Percentiles rank a stretch among this genome's conserved stretches.
Conservation (phyloP, 2,113 vertebrate genomes). For the Egretta garzetta region DNA sequence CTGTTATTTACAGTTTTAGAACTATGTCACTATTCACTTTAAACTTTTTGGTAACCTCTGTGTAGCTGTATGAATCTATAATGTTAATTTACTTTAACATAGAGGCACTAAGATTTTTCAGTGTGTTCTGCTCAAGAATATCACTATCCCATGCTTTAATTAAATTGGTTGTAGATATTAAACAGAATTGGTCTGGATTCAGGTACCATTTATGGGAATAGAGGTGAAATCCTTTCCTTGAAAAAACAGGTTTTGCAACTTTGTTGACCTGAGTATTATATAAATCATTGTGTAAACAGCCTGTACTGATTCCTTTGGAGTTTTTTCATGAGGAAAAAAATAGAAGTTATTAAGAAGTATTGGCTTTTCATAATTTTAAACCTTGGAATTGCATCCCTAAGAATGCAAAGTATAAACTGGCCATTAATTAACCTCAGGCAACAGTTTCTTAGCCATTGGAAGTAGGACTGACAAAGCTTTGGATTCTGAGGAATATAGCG, state of each 20-base stretch:
- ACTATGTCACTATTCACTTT: background rate
- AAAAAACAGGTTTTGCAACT: background rate
- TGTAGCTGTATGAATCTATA: background rate
- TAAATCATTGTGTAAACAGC: background rate
- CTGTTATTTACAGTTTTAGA: background rate
- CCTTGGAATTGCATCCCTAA: background rate
- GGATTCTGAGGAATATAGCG: background rate
- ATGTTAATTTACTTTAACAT: background rate
- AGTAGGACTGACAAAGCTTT: background rate
- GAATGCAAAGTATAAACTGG: background rate
- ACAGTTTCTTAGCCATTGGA: background rate
- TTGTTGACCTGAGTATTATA: background rate
- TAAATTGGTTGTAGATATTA: background rate
- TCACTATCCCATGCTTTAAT: background rate
- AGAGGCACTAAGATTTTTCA: background rate
- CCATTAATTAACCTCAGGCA: background rate
- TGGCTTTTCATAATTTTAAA: background rate
- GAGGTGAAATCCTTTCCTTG: background rate
- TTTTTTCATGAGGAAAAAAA: background rate
- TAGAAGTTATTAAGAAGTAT: background rate
- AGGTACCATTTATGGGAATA: background rate
- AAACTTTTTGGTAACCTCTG: background rate
- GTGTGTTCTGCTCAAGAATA: background rate
- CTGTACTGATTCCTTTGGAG: background rate
- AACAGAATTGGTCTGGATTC: background rate